These are phyloP conservation scores for Whitmania pigra DNA, from an alignment of 1,140 invertebrate species.

Conservation along the genomic window DNA sequence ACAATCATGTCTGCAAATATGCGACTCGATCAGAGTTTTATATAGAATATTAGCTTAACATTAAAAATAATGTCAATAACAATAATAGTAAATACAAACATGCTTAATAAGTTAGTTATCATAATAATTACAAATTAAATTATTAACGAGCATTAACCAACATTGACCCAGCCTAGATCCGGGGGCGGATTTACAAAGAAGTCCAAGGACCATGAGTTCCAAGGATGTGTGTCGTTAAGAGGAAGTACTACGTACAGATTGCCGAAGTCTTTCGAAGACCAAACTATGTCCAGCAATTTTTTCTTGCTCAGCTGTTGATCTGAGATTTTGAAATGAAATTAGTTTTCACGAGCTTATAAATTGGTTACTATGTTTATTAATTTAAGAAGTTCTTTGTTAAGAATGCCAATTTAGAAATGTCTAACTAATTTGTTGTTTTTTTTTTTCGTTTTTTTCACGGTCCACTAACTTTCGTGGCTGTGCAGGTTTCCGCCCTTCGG, in stretches of 20 bases:
- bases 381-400: neutral
- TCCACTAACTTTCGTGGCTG: constrained; percentile 20
- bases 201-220: constrained; percentile 9
- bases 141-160: neutral
- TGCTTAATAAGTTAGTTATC: neutral
- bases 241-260: constrained; percentile 17
- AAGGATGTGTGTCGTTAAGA: neutral
- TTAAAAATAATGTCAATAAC: too few relatives aligned
- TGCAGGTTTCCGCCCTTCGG: constrained; percentile 22
- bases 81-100: neutral
- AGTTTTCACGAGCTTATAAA: neutral
- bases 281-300: constrained; percentile 22
- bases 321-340: constrained; percentile 7
- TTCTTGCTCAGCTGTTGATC: constrained; percentile 20
- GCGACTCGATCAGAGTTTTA: neutral
- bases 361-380: too few relatives aligned
- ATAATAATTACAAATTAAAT: neutral
- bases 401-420: neutral
- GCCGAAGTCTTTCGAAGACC: constrained; percentile 19
- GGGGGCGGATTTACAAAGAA: constrained; percentile 21
- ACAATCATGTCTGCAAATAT: neutral
- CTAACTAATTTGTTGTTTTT: neutral
- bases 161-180: constrained; percentile 17
- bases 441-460: too few relatives aligned
- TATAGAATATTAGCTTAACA: too few relatives aligned